Percentiles rank a stretch among this genome's conserved stretches.
Conservation (phyloP, 2,888 invertebrate genomes). For the Dryobota labecula region DNA sequence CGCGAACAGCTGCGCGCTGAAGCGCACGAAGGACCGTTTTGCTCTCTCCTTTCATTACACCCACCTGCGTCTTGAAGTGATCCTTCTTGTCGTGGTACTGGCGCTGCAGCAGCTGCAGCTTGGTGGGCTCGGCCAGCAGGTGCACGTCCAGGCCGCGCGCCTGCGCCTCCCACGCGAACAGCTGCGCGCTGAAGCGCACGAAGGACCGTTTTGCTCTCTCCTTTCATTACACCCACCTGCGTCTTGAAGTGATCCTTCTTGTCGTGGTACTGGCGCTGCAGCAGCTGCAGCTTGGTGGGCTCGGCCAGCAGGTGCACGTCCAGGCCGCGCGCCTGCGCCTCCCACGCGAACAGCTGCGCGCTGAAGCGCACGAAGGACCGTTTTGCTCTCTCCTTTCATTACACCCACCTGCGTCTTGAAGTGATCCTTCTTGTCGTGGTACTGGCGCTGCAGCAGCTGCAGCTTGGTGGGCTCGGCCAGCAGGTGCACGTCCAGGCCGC, state of each 20-base stretch:
- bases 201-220: conserved; percentile 86
- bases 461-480: conserved; percentile 99
- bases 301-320: conserved; percentile 99
- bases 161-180: conserved; percentile 99
- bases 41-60: background rate
- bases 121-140: conserved; percentile 99
- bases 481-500: conserved; percentile 98
- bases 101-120: conserved; percentile 96
- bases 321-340: conserved; percentile 97
- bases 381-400: background rate
- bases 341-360: conserved; percentile 99
- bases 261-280: conserved; percentile 97
- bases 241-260: conserved; percentile 97
- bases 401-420: conserved; percentile 94
- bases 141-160: conserved; percentile 98
- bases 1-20: conserved; percentile 98
- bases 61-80: conserved; percentile 95
- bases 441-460: conserved; percentile 97
- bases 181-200: conserved; percentile 97
- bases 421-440: conserved; percentile 96
- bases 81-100: conserved; percentile 97
- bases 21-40: conserved; percentile 94
- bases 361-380: conserved; percentile 96
- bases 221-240: conserved; percentile 84
- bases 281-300: conserved; percentile 98